Conservation (phyloP, 1,140 invertebrate species). For the Diabrotica undecimpunctata region DNA sequence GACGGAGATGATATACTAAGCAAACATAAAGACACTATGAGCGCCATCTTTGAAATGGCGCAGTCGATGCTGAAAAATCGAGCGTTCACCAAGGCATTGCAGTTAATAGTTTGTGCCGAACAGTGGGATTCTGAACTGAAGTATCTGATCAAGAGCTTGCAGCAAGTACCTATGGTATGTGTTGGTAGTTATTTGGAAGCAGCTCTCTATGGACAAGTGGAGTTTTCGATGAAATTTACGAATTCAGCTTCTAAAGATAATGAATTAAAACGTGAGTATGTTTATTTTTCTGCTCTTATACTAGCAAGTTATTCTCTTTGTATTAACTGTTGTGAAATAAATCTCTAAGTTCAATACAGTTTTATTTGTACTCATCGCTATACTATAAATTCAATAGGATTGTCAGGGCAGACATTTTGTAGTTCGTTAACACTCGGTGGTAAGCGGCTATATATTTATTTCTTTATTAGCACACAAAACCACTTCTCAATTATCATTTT, state of each 20-base stretch:
- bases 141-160: conserved; percentile 32
- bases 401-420: too few relatives aligned
- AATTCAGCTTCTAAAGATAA: conserved; percentile 22
- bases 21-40: conserved; percentile 24
- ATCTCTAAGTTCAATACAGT: too few relatives aligned
- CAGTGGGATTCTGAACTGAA: conserved; percentile 36
- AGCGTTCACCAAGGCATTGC: conserved; percentile 27
- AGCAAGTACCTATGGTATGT: conserved; percentile 35
- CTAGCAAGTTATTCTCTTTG: too few relatives aligned
- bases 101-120: conserved; percentile 34
- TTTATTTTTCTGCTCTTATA: background rate
- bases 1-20: conserved; percentile 32
- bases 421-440: too few relatives aligned
- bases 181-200: conserved; percentile 40
- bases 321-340: too few relatives aligned
- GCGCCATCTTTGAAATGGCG: conserved; percentile 27
- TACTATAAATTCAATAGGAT: too few relatives aligned
- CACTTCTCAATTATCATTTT: too few relatives aligned
- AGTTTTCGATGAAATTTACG: conserved; percentile 32
- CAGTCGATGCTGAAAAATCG: conserved; percentile 30
- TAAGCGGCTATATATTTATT: too few relatives aligned
- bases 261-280: conserved; percentile 26
- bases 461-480: too few relatives aligned
- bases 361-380: too few relatives aligned
- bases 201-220: conserved; percentile 38